Conservation (phyloP, 2,888 invertebrate species). For the Kryphioiulus occultus region DNA sequence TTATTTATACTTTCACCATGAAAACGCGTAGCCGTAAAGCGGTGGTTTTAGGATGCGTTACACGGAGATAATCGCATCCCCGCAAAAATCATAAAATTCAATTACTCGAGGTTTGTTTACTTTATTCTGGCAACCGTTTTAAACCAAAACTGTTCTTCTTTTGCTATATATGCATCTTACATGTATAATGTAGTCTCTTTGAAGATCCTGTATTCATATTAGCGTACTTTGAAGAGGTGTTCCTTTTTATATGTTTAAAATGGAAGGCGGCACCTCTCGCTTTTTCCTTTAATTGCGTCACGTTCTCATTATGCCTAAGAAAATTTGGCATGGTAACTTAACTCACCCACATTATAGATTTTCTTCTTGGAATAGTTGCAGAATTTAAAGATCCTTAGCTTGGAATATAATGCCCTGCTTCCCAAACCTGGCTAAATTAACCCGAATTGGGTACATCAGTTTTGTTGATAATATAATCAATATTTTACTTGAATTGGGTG, state of each 20-base stretch:
- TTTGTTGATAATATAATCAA: no score
- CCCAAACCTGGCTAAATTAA: no score
- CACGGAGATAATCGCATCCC: not conserved
- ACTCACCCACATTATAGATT: no score
- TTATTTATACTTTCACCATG: not conserved
- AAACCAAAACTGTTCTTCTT: not conserved
- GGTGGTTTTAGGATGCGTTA: not conserved
- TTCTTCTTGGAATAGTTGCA: no score
- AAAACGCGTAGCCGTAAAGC: not conserved
- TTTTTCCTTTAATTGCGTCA: no score
- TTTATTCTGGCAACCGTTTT: not conserved
- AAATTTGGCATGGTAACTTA: no score
- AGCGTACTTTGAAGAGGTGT: not conserved
- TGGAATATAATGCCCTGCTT: no score
- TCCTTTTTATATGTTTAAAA: not conserved
- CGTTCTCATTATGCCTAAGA: no score
- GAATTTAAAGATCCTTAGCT: no score
- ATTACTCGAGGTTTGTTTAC: not conserved
- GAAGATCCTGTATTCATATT: not conserved
- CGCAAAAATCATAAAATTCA: slow-evolving; percentile 4
- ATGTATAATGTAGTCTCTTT: not conserved
- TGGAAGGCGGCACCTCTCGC: no score
- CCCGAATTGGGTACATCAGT: no score
- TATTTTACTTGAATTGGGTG: no score
- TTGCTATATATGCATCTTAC: not conserved